These are phyloP conservation scores for Meta bourneti DNA, from an alignment of 2,888 invertebrate species.

Conservation along the genomic window DNA sequence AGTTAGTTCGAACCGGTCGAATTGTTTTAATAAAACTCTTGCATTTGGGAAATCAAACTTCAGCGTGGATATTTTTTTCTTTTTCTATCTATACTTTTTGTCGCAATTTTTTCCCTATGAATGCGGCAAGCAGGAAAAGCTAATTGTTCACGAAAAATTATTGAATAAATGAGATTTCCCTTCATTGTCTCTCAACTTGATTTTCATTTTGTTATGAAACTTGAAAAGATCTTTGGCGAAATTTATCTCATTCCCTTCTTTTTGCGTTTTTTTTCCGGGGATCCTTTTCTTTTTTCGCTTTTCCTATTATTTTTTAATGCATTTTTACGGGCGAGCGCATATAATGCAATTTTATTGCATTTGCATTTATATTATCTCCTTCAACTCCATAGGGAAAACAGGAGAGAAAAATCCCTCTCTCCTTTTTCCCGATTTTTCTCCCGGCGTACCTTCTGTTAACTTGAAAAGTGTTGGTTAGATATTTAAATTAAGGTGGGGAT, in stretches of 20 bases:
- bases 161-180: conserved; percentile 72
- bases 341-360: conserved; percentile 77
- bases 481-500: conserved; percentile 52
- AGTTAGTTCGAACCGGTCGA: conserved; percentile 43
- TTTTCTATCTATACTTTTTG: conserved; percentile 1
- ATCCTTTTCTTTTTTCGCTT: conserved; percentile 18
- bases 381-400: conserved; percentile 47
- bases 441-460: conserved; percentile 50
- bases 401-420: conserved; percentile 3
- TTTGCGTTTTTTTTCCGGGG: neutral
- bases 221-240: conserved; percentile 59
- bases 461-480: conserved; percentile 69
- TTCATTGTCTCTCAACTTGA: conserved; percentile 29
- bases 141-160: conserved; percentile 75
- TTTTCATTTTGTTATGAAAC: conserved; percentile 66
- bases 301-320: conserved; percentile 63
- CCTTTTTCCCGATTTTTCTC: conserved; percentile 5
- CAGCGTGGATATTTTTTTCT: conserved; percentile 21
- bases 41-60: conserved; percentile 70
- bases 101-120: neutral
- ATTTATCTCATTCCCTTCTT: conserved; percentile 59
- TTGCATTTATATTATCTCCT: conserved; percentile 76
- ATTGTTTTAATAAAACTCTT: conserved; percentile 74
- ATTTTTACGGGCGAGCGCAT: conserved; percentile 75
- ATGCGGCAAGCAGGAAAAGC: conserved; percentile 28